Evolutionary conservation across 2,888 invertebrate genomes (phyloP).

Genomic region (Orchestes rusci): DNA sequence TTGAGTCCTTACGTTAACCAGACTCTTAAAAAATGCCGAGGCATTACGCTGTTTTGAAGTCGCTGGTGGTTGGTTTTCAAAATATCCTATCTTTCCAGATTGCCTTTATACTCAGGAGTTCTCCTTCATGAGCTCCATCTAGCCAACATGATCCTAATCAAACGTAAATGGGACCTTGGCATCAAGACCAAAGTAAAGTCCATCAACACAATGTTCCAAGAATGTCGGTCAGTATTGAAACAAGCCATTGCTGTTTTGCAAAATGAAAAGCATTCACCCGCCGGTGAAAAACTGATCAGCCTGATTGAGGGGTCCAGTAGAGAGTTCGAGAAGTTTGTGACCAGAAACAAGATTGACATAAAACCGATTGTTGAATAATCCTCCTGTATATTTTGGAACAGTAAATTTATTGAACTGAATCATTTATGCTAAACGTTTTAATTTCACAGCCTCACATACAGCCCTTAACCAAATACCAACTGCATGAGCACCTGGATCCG

Average conservation of each 20-base stretch:
- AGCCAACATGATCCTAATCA: conserved; percentile 35
- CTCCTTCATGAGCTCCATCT: conserved; percentile 56
- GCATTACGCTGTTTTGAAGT: no score
- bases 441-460: conserved; percentile 45
- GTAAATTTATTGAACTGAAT: no score
- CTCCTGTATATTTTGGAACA: background rate
- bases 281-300: conserved; percentile 49
- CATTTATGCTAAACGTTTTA: conserved; percentile 16
- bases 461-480: conserved; percentile 54
- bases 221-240: conserved; percentile 45
- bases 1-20: no score
- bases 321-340: conserved; percentile 47
- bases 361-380: no score
- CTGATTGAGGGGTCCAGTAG: conserved; percentile 46
- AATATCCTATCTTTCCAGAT: conserved; percentile 32
- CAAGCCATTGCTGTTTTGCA: conserved; percentile 45
- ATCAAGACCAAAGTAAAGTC: conserved; percentile 39
- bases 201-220: conserved; percentile 42
- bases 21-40: no score
- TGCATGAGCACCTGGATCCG: conserved; percentile 55
- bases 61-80: background rate
- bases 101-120: conserved; percentile 72
- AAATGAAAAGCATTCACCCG: conserved; percentile 49
- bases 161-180: conserved; percentile 40
- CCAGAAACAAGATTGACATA: conserved; percentile 40